These are phyloP conservation scores for Sebastes wilsoni DNA, from an alignment of 2,797 vertebrate species.

Conservation along the genomic window DNA sequence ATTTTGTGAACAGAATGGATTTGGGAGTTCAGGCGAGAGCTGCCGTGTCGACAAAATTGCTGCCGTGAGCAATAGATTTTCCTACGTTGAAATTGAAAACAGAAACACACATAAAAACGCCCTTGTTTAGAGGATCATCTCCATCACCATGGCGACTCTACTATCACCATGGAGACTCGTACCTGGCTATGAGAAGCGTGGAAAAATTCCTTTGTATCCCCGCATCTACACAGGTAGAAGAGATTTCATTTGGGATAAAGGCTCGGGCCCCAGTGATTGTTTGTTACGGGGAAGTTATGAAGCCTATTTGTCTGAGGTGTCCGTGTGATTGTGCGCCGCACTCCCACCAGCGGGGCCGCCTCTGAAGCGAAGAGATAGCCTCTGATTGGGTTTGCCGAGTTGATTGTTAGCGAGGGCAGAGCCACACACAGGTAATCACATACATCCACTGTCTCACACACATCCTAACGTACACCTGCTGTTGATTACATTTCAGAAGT, in stretches of 20 bases:
- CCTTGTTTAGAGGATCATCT: conserved; percentile 28
- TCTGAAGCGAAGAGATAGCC: conserved; percentile 53
- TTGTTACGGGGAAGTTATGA: conserved; percentile 63
- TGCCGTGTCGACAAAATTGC: not conserved
- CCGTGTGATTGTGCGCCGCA: conserved; percentile 41
- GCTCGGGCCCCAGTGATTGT: conserved; percentile 42
- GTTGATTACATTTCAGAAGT: conserved; percentile 61
- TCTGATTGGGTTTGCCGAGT: conserved; percentile 68
- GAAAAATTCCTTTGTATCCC: conserved; percentile 48
- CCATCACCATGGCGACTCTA: conserved; percentile 48
- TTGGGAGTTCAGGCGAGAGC: not conserved
- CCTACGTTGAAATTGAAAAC: conserved; percentile 24
- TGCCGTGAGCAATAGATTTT: conserved; percentile 26
- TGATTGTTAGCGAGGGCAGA: conserved; percentile 61
- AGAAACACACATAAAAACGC: not conserved
- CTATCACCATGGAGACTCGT: conserved; percentile 44
- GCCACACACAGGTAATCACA: conserved; percentile 40
- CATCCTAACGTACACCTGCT: conserved; percentile 27
- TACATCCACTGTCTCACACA: conserved; percentile 34
- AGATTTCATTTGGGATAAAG: conserved; percentile 67
- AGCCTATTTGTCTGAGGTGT: conserved; percentile 65
- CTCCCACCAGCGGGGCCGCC: conserved; percentile 30
- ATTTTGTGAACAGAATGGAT: not conserved
- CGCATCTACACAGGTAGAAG: conserved; percentile 49
- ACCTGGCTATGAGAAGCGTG: conserved; percentile 36